Conservation (phyloP, 2,888 invertebrate genomes). For the Rhagonycha lutea region DNA sequence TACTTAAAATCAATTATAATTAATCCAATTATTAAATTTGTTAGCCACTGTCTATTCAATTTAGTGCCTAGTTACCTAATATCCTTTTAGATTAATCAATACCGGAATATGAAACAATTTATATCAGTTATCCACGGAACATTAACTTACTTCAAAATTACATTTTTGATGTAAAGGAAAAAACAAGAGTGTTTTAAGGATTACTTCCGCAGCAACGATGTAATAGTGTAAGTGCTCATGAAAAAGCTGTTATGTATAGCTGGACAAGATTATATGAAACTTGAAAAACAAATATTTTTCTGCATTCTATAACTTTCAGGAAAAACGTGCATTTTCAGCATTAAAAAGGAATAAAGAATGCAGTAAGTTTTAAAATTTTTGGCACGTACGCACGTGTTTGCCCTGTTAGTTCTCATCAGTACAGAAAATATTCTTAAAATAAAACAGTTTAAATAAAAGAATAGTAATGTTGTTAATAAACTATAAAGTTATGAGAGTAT, state of each 20-base stretch:
- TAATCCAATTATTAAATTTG: not conserved
- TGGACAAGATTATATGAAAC: not conserved
- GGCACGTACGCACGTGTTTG: not conserved
- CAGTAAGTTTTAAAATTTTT: not conserved
- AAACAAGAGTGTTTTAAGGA: slow-evolving; percentile 33
- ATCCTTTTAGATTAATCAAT: slow-evolving; percentile 31
- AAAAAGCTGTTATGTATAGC: not conserved
- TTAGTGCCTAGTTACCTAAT: not conserved
- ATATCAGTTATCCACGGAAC: slow-evolving; percentile 48
- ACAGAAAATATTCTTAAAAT: not conserved
- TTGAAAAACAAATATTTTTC: not conserved
- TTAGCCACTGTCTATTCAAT: not conserved
- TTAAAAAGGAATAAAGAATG: not conserved
- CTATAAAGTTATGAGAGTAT: not conserved
- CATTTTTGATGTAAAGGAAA: slow-evolving; percentile 38
- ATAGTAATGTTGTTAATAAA: not conserved
- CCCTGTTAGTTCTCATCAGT: not conserved
- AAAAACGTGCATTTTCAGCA: not conserved
- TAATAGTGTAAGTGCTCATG: not conserved
- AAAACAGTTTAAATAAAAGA: not conserved
- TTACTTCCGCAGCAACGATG: slow-evolving; percentile 8
- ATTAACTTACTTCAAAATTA: slow-evolving; percentile 49
- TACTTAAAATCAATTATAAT: not conserved
- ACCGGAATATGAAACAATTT: slow-evolving; percentile 45
- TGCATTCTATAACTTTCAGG: not conserved